These are phyloP conservation scores for Ceratina australensis DNA, from an alignment of 1,140 invertebrate genomes.

Conservation along the genomic window DNA sequence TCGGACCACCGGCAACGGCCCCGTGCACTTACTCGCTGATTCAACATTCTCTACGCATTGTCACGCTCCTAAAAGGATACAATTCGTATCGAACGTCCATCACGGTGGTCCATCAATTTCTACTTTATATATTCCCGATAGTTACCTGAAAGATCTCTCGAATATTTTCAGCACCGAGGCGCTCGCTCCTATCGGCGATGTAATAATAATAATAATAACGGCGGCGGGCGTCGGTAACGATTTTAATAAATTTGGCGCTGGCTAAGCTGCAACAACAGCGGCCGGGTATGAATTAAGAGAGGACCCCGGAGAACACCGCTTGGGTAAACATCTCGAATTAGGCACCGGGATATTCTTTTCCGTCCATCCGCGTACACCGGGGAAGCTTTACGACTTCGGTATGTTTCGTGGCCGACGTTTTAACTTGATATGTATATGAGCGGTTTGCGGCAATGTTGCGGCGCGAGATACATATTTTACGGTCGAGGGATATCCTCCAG, in stretches of 20 bases:
- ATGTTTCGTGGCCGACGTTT: conserved; percentile 46
- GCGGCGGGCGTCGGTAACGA: conserved; percentile 46
- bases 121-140: background rate
- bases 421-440: conserved; percentile 34
- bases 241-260: conserved; percentile 70
- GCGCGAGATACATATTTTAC: conserved; percentile 60
- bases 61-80: conserved; percentile 25
- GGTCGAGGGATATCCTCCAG: conserved; percentile 35
- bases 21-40: conserved; percentile 14
- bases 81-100: background rate
- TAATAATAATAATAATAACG: conserved; percentile 45
- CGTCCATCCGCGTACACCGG: conserved; percentile 51
- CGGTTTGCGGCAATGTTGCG: conserved; percentile 57
- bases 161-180: background rate
- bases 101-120: conserved; percentile 24
- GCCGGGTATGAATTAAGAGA: conserved; percentile 68
- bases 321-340: conserved; percentile 73
- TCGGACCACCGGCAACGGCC: conserved; percentile 28
- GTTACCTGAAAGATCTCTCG: background rate
- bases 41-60: conserved; percentile 35
- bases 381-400: conserved; percentile 64
- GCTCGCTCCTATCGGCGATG: conserved; percentile 12
- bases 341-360: conserved; percentile 65
- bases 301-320: conserved; percentile 54
- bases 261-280: conserved; percentile 71